A percentile compares a stretch with the other conserved stretches of the same genome.
phyloP scores from a whole-genome alignment of 2,888 invertebrate genomes.

The Pycnomerus fuliginosus region DNA sequence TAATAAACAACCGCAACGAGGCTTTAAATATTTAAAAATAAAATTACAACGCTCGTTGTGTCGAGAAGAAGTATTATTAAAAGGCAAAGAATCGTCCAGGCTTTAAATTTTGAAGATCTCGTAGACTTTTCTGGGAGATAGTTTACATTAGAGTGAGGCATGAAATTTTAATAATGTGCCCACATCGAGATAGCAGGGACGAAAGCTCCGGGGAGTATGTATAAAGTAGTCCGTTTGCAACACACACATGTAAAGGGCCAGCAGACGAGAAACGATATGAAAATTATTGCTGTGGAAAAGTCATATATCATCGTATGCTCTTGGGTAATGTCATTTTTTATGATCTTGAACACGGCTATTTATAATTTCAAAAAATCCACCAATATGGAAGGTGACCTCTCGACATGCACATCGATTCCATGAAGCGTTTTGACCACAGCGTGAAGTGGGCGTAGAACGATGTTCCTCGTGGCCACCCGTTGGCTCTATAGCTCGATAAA shows the following conservation, averaged over 20 bases:
- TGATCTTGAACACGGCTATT: constrained; percentile 8
- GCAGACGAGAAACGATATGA: constrained; percentile 17
- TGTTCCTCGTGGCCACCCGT: too few species aligned
- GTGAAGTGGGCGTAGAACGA: too few species aligned
- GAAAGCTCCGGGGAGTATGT: constrained; percentile 23
- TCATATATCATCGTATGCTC: constrained; percentile 14
- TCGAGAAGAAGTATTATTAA: constrained; percentile 1
- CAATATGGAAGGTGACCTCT: too few species aligned
- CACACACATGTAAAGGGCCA: constrained; percentile 13
- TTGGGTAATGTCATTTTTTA: constrained; percentile 16
- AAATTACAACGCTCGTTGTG: constrained; percentile 1
- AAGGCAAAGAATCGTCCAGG: constrained; percentile 3
- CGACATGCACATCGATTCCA: too few species aligned
- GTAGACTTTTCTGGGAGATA: constrained; percentile 36
- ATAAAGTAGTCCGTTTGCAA: constrained; percentile 30
- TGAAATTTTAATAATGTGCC: constrained; percentile 39
- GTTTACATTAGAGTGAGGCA: constrained; percentile 38
- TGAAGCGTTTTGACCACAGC: too few species aligned
- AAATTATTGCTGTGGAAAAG: constrained; percentile 18
- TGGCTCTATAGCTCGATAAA: too few species aligned
- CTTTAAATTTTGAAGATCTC: constrained; percentile 34
- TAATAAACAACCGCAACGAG: too few species aligned
- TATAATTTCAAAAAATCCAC: too few species aligned
- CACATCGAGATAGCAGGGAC: constrained; percentile 26
- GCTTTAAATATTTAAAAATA: constrained; percentile 9